These are phyloP conservation scores for Imbricaverruca yamaguchii DNA, from an alignment of 2,888 invertebrate species.

Conservation along the genomic window DNA sequence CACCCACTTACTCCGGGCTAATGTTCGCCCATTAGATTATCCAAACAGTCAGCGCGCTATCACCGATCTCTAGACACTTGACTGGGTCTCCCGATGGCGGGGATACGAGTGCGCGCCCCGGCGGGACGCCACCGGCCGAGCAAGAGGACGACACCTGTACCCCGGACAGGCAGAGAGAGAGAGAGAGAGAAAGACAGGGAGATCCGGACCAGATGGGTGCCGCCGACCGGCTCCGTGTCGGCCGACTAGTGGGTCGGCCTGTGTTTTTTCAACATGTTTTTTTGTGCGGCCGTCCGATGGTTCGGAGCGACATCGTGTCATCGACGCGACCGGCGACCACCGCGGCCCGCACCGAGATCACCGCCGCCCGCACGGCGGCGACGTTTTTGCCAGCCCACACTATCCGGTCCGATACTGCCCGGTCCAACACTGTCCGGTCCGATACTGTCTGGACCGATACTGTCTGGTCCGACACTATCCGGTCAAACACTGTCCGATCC, in stretches of 20 bases:
- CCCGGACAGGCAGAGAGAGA: not conserved
- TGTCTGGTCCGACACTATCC: too few relatives aligned
- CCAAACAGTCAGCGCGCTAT: not conserved
- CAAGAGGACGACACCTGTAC: not conserved
- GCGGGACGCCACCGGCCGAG: not conserved
- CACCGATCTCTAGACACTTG: not conserved
- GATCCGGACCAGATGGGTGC: not conserved
- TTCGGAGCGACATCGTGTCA: not conserved
- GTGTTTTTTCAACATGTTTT: conserved; percentile 4
- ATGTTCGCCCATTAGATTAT: not conserved
- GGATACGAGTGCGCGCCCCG: not conserved
- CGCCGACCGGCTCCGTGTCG: not conserved
- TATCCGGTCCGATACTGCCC: too few relatives aligned
- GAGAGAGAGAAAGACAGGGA: not conserved
- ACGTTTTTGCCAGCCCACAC: not conserved
- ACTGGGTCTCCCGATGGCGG: not conserved
- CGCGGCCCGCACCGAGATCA: not conserved
- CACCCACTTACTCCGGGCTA: not conserved
- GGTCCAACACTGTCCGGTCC: too few relatives aligned
- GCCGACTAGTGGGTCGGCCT: not conserved
- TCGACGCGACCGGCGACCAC: not conserved
- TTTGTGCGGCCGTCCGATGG: not conserved
- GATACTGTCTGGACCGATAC: too few relatives aligned
- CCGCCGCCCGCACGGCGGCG: not conserved
- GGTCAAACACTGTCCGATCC: too few relatives aligned